phyloP scores from a whole-genome alignment of 2,888 invertebrate species.

The Lasioglossum morio region DNA sequence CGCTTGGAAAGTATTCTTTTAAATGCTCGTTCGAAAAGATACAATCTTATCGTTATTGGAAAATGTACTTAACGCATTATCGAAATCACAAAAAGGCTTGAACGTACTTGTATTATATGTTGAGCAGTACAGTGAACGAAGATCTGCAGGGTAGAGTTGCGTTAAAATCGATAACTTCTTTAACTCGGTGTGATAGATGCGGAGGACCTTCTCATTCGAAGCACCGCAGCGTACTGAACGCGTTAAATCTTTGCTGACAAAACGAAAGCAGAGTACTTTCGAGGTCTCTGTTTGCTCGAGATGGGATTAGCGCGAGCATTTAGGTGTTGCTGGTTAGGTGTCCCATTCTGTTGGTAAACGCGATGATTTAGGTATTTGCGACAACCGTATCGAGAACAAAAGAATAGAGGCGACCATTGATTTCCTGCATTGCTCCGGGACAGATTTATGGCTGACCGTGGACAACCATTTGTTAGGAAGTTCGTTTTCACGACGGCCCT shows the following conservation, averaged over 20 bases:
- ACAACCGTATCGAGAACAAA: slow-evolving; percentile 4
- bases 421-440: slow-evolving; percentile 45
- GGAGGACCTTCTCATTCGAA: background rate
- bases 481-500: slow-evolving; percentile 52
- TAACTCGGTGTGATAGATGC: background rate
- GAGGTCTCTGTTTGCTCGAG: background rate
- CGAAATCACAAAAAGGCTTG: background rate
- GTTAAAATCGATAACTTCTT: background rate
- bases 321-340: background rate
- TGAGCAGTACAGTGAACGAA: background rate
- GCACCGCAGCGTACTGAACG: background rate
- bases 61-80: background rate
- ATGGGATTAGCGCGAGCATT: background rate
- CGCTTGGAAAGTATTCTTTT: background rate
- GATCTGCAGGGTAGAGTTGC: background rate
- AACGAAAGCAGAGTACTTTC: background rate
- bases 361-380: background rate
- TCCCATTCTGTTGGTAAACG: background rate
- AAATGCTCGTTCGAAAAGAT: background rate
- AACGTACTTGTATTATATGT: background rate
- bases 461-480: slow-evolving; percentile 47
- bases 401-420: slow-evolving; percentile 9
- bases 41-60: background rate
- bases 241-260: background rate
- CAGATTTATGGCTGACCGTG: slow-evolving; percentile 60